Percentiles rank a stretch among this genome's conserved stretches.
Evolutionary conservation across 1,140 invertebrate genomes (phyloP).

Genomic region (Calephelis nemesis): DNA sequence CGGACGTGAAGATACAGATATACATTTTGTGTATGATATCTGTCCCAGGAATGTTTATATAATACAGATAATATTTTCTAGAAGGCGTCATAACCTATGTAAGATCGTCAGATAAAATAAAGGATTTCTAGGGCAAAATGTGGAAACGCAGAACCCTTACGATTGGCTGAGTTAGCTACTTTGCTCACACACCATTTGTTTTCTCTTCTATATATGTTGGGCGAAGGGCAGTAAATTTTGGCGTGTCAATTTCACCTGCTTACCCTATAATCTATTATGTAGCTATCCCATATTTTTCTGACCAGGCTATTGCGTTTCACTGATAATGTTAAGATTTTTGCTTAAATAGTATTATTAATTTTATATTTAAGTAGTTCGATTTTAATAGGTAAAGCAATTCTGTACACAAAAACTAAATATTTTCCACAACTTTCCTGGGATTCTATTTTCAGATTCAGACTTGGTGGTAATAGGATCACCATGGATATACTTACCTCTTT

Average conservation of each 20-base stretch:
- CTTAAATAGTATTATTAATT: no score
- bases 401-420: no score
- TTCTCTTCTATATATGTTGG: constrained; percentile 4
- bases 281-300: background rate
- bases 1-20: no score
- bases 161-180: constrained; percentile 1
- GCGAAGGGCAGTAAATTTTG: background rate
- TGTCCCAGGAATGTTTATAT: background rate
- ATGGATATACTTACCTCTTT: no score
- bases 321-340: no score
- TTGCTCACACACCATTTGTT: constrained; percentile 1
- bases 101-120: constrained; percentile 15
- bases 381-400: no score
- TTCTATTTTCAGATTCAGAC: no score
- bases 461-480: no score
- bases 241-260: background rate
- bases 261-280: background rate
- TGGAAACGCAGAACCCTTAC: constrained; percentile 8
- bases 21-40: no score
- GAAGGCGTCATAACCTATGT: constrained; percentile 9
- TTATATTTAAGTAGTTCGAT: no score
- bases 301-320: no score
- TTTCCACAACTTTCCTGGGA: no score
- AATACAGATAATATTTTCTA: background rate
- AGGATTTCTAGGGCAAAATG: constrained; percentile 2